Evolutionary conservation across 2,888 invertebrate species (phyloP).

Genomic region (Ormyrus thymus): DNA sequence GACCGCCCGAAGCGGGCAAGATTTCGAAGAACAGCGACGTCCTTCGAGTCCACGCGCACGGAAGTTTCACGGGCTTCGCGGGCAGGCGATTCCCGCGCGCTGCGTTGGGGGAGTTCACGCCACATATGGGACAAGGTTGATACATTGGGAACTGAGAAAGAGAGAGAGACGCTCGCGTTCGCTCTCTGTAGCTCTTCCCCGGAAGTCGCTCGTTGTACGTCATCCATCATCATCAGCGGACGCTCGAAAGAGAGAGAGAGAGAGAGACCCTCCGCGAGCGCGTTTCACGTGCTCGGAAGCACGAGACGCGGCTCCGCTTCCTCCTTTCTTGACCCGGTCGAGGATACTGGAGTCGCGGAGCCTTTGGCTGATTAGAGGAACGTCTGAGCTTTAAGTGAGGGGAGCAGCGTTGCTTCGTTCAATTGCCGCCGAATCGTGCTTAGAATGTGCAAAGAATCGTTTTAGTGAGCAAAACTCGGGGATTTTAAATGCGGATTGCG

Average conservation of each 20-base stretch:
- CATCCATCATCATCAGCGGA: constrained; percentile 68
- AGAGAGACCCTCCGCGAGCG: constrained; percentile 5
- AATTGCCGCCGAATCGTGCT: too few species aligned
- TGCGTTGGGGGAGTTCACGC: neutral
- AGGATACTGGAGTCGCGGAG: too few species aligned
- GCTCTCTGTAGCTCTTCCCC: constrained; percentile 63
- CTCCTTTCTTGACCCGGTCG: too few species aligned
- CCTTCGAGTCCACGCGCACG: too few species aligned
- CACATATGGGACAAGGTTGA: constrained; percentile 69
- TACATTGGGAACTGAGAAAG: constrained; percentile 62
- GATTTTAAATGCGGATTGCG: too few species aligned
- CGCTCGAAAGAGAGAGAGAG: neutral
- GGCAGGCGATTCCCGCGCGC: neutral
- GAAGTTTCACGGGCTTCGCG: neutral
- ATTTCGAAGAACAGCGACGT: too few species aligned
- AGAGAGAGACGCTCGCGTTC: neutral
- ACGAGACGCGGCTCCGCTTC: neutral
- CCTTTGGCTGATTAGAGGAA: too few species aligned
- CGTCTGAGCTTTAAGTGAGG: too few species aligned
- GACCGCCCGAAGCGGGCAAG: too few species aligned
- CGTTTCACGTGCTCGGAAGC: neutral
- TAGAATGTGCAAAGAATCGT: too few species aligned
- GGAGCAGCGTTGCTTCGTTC: too few species aligned
- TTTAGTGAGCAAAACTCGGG: too few species aligned
- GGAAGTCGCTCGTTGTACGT: constrained; percentile 72